Conservation (phyloP, 2,888 invertebrate species). For the Platerodrilus igneus region DNA sequence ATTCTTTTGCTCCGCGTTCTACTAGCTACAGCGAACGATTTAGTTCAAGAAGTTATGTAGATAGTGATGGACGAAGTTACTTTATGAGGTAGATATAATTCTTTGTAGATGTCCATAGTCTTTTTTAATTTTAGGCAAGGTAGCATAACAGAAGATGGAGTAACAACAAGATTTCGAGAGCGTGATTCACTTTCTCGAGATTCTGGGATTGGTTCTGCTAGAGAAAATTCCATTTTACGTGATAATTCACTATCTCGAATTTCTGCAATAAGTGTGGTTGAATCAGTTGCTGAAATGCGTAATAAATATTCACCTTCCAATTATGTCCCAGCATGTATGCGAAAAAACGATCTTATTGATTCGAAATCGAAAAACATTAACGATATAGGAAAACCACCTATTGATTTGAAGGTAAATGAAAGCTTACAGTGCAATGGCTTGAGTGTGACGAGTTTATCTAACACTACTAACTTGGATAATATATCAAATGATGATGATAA, state of each 20-base stretch:
- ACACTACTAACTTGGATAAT: slow-evolving; percentile 45
- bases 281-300: slow-evolving; percentile 59
- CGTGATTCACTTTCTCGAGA: slow-evolving; percentile 40
- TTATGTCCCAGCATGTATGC: slow-evolving; percentile 57
- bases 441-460: slow-evolving; percentile 39
- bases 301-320: slow-evolving; percentile 72
- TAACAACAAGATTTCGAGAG: slow-evolving; percentile 47
- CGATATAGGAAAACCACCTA: slow-evolving; percentile 53
- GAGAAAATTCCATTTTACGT: slow-evolving; percentile 46
- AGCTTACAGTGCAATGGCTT: slow-evolving; percentile 38
- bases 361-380: slow-evolving; percentile 55
- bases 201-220: slow-evolving; percentile 41
- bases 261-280: slow-evolving; percentile 38
- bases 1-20: slow-evolving; percentile 46
- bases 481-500: slow-evolving; percentile 53
- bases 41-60: slow-evolving; percentile 52
- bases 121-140: slow-evolving; percentile 38
- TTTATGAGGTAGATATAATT: slow-evolving; percentile 40
- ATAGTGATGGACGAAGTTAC: slow-evolving; percentile 54
- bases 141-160: slow-evolving; percentile 46
- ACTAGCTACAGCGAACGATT: slow-evolving; percentile 53
- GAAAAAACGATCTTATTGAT: slow-evolving; percentile 43
- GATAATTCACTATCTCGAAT: slow-evolving; percentile 48
- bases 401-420: slow-evolving; percentile 44
- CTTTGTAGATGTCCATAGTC: background rate